Evolutionary conservation across 1,140 invertebrate genomes (phyloP), one percentile per base, ranked within the genome.

Genomic region (Formica selysi): DNA sequence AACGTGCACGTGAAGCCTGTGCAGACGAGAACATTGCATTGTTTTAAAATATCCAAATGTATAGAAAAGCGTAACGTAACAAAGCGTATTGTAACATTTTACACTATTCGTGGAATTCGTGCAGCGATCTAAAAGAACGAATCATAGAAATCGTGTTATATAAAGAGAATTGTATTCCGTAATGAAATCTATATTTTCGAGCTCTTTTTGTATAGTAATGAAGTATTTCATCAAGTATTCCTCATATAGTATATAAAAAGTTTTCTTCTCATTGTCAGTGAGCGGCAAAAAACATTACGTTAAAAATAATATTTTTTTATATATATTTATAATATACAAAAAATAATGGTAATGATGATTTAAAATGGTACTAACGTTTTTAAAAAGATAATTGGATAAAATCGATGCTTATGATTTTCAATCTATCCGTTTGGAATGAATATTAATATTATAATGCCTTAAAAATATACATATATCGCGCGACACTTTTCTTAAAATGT

Each of bases 1-100:
- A 59, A 83, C 78, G 89, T 74, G 32, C 71, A 80, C 22, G 32
- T n/a, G 44, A 74, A 44, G 11, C 11, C 22, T 26, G 19, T 54
- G 61, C 22, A 48, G 36, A 78, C 16, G 22, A 54, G 41, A 59
- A n/a, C n/a, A 36, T 26, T 29, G 11, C 51, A 81, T 16, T 70
- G 36, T 57, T 70, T 48, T 36, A 81, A 70, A 70, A 8, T 38
- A 22, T 73, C 11, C n/a, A 32, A 26, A 44, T 3, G 36, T 59
- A n/a, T 11, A 5, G 36, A 71, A 73, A 81, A 13, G 16, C 38
- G 19, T 48, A 13, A 26, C 6, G 7, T 19, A 80, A 57, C 51
- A 29, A 67, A 57, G 10, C 11, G 36, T 59, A 44, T 2, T n/a
- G n/a, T 11, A 70, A 70, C 32, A 38, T 57, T 81, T 29, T 13